phyloP scores from a whole-genome alignment of 2,113 vertebrate species.

The Phrynosoma platyrhinos region DNA sequence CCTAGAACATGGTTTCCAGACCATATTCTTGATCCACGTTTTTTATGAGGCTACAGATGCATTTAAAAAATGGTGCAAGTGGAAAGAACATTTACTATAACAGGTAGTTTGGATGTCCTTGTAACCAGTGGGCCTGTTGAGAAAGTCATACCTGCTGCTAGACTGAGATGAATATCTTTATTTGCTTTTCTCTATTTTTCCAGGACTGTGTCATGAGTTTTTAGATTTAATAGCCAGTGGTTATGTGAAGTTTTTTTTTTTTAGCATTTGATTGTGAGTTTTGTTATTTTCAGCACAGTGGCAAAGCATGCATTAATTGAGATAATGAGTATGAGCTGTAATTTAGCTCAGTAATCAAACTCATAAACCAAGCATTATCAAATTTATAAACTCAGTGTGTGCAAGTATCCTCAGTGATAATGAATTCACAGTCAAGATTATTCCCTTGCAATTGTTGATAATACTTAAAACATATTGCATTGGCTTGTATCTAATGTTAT shows the following conservation, averaged over 20 bases:
- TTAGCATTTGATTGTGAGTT: constrained; percentile 33
- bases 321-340: constrained; percentile 65
- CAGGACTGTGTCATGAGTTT: background rate
- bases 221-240: constrained; percentile 1
- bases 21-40: background rate
- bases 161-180: constrained; percentile 5
- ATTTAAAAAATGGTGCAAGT: background rate
- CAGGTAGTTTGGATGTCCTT: background rate
- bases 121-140: background rate
- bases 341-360: constrained; percentile 71
- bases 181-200: constrained; percentile 7
- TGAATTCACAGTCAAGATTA: constrained; percentile 66
- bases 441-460: constrained; percentile 48
- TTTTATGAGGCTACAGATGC: background rate
- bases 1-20: too few relatives aligned
- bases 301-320: constrained; percentile 56
- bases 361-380: constrained; percentile 66
- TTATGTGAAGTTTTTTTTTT: constrained; percentile 37
- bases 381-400: constrained; percentile 67
- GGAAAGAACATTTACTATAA: background rate
- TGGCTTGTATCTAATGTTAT: constrained; percentile 46
- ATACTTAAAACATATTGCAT: constrained; percentile 48
- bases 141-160: background rate
- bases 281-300: constrained; percentile 64
- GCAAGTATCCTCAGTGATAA: constrained; percentile 54